phyloP scores from a whole-genome alignment of 2,113 vertebrate genomes.

The Megaceryle torquata region DNA sequence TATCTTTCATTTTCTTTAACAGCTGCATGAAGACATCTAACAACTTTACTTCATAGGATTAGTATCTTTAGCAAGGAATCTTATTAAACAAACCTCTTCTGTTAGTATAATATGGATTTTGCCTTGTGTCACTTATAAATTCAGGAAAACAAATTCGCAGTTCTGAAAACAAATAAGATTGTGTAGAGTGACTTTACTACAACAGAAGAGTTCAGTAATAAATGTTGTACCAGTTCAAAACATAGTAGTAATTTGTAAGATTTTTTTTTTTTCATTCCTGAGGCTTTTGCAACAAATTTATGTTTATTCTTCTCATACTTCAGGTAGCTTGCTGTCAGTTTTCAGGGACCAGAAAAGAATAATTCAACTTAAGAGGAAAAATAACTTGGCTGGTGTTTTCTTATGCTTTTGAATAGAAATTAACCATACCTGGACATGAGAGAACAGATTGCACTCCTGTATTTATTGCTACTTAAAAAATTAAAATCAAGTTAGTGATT shows the following conservation, averaged over 20 bases:
- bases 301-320: background rate
- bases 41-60: background rate
- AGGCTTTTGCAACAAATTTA: background rate
- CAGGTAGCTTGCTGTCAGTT: background rate
- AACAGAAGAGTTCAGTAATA: background rate
- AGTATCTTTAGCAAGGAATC: background rate
- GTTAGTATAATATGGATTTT: background rate
- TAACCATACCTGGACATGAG: background rate
- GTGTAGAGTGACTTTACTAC: background rate
- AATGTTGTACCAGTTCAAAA: background rate
- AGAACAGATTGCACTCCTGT: background rate
- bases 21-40: background rate
- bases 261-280: background rate
- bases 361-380: background rate
- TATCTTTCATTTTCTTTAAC: background rate
- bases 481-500: background rate
- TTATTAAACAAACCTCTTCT: background rate
- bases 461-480: background rate
- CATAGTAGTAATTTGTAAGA: background rate
- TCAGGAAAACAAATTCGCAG: background rate
- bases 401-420: background rate
- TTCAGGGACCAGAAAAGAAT: background rate
- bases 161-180: background rate
- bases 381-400: background rate
- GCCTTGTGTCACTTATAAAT: background rate